Base-by-base conservation (phyloP, 2,888 invertebrate genomes). In the Eupithecia tripunctaria region DNA sequence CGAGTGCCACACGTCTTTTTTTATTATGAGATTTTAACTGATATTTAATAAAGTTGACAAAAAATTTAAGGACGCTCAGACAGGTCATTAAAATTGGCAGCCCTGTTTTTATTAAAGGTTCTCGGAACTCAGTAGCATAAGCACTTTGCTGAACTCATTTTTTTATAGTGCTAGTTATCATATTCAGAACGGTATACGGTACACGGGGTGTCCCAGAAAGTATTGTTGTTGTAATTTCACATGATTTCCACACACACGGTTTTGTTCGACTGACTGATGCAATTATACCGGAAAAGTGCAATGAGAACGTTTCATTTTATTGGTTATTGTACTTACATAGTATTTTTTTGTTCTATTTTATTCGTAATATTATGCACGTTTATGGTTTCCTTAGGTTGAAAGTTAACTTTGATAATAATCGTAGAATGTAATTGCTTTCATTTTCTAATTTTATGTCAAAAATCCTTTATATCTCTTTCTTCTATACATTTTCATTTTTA, bases 211-310 rank as follows among this genome's bases (percentile, higher is more conserved):
- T 74, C 65, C 66, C 62, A 74, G 66, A 69, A 71, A 69, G 71
- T 80, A 86, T 86, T 88, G 86, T 87, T 84, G 81, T 83, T 78
- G 73, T 73, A 78, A 86, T 86, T 89, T 90, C 90, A 85, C 90
- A 89, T 87, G 86, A 86, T 89, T 90, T 89, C 87, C 81, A 82
- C 82, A 81, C 81, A 79, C 83, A 82, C 85, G 84, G 83, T 85
- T 86, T 87, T 89, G 85, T 84, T 84, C 76, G 78, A 75, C 68
- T 76, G 78, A 74, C 70, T 78, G 77, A 71, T 82, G 81, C 83
- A 85, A 82, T 81, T 80, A 80, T 79, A 79, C 82, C 82, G 84
- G 84, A 85, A 85, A 78, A 77, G 74, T 79, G 78, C 76, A 84
- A 80, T 79, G 78, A 78, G 82, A 81, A 79, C 79, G 76, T 73